Conservation (phyloP, 2,888 invertebrate genomes). For the Scaptomyza flava region DNA sequence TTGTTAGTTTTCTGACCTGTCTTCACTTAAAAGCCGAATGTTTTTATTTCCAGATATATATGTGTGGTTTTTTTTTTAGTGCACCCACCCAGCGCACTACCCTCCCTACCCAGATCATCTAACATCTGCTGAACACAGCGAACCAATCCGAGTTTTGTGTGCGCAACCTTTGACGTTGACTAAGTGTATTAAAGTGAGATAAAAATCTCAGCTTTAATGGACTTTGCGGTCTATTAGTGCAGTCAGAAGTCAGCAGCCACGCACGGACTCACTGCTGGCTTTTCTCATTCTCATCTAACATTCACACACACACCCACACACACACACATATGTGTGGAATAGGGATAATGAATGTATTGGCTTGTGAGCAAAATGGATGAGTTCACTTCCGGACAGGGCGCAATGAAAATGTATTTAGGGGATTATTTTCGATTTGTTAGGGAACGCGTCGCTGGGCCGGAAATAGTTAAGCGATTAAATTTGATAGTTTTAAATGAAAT, state of each 20-base stretch:
- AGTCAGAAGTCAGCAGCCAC: constrained; percentile 35
- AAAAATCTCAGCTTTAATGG: constrained; percentile 80
- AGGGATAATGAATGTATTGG: constrained; percentile 76
- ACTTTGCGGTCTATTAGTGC: constrained; percentile 79
- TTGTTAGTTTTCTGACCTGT: no score
- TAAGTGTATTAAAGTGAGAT: constrained; percentile 78
- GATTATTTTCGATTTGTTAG: constrained; percentile 23
- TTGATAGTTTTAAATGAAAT: constrained; percentile 47
- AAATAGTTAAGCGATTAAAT: constrained; percentile 53
- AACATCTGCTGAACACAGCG: constrained; percentile 8
- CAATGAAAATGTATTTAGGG: constrained; percentile 59
- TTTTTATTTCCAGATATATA: background rate
- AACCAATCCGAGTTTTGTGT: constrained; percentile 29
- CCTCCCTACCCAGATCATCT: background rate
- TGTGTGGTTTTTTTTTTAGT: background rate
- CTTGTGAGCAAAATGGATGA: constrained; percentile 68
- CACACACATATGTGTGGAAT: constrained; percentile 6
- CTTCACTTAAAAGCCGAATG: no score
- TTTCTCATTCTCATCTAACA: background rate
- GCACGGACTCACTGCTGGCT: constrained; percentile 19
- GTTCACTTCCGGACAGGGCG: constrained; percentile 60
- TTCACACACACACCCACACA: background rate
- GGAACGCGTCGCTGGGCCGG: constrained; percentile 10
- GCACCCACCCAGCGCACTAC: background rate
- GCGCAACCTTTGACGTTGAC: constrained; percentile 77